Evolutionary conservation across 2,888 invertebrate genomes (phyloP).

Genomic region (Platypus cylindrus): DNA sequence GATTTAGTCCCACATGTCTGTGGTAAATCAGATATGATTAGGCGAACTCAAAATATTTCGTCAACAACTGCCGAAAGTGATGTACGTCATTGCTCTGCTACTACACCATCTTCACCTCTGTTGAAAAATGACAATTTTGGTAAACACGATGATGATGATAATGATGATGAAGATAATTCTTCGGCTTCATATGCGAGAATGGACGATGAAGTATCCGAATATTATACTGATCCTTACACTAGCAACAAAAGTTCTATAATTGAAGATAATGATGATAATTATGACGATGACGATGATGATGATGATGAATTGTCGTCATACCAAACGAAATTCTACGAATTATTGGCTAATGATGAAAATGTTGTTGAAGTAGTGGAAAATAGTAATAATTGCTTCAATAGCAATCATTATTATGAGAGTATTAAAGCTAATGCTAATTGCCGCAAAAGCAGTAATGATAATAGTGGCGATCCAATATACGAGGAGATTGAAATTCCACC

Average conservation of each 20-base stretch:
- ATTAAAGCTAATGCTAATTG: constrained; percentile 56
- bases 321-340: constrained; percentile 59
- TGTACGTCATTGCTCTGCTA: constrained; percentile 36
- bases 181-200: constrained; percentile 65
- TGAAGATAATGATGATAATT: too few species aligned
- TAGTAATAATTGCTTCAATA: too few species aligned
- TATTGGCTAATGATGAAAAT: constrained; percentile 52
- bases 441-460: too few species aligned
- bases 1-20: constrained; percentile 68
- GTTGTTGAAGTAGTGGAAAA: constrained; percentile 55
- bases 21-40: constrained; percentile 43
- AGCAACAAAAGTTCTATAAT: constrained; percentile 37
- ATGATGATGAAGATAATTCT: constrained; percentile 34
- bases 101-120: constrained; percentile 41
- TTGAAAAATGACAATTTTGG: constrained; percentile 50
- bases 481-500: constrained; percentile 70
- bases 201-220: constrained; percentile 61
- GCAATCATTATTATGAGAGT: constrained; percentile 66
- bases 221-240: constrained; percentile 56
- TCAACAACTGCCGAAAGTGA: too few species aligned
- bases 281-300: too few species aligned
- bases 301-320: constrained; percentile 50
- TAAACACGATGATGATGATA: constrained; percentile 39
- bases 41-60: constrained; percentile 34
- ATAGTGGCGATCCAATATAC: constrained; percentile 66